Evolutionary conservation across 1,140 invertebrate species (phyloP), one percentile per base, ranked within the genome.

Genomic region (Brachionus manjavacas): DNA sequence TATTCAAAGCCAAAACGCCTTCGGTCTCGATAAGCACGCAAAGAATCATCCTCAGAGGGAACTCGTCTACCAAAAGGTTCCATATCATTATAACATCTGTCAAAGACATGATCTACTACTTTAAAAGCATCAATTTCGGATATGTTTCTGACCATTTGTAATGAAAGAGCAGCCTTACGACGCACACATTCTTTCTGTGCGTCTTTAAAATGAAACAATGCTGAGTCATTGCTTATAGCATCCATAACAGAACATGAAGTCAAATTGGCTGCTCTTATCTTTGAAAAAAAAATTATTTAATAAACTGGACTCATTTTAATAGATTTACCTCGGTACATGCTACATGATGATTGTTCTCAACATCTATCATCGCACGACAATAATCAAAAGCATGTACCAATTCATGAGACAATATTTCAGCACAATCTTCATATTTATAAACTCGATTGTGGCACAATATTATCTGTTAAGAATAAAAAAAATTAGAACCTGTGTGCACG

Each of bases 351-450:
- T 96, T 90, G 31, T 98, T 96, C 85, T 92, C 93, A 86, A 96
- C 95, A 88, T 98, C 93, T 43, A 97, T 87, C 79, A 97, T 92
- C 85, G 95, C 94, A 60, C 92, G 92, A 89, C 96, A 98, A 87
- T 93, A 94, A 88, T 98, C 96, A 89, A 96, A 98, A 94, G 97
- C 97, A 89, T 98, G 96, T 55, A 97, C 93, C 91, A 98, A 92
- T 90, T 98, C 96, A 89, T 98, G 96, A 1, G 93, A 92, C 3
- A 98, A 87, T 7, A 95, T 93, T 84, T 93, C 88, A 74, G 88
- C 88, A 64, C 85, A 86, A n/a, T 85, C 83, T 55, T 64, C 83
- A 81, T 83, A 84, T 68, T 84, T 85, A 16, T 60, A 23, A 80
- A 60, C 83, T 39, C 35, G 39, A 76, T 46, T 66, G 78, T 41